A percentile compares a stretch with the other conserved stretches of the same genome.
phyloP scores from a whole-genome alignment of 2,888 invertebrate genomes.

The Hydraecia micacea region DNA sequence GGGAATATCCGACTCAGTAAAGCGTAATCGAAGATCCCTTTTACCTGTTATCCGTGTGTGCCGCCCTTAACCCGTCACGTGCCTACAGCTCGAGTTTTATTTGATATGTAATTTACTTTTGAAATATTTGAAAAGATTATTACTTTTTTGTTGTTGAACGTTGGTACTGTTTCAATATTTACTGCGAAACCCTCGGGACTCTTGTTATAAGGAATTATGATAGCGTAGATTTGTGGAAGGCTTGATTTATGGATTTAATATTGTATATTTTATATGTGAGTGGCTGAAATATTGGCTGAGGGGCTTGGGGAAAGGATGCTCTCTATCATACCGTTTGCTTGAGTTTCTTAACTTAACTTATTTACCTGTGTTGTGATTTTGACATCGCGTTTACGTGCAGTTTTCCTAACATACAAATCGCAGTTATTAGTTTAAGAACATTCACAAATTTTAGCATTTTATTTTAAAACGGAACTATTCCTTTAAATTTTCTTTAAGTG shows the following conservation, averaged over 20 bases:
- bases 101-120: constrained; percentile 66
- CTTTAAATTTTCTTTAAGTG: neutral
- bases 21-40: constrained; percentile 28
- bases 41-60: constrained; percentile 14
- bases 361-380: neutral
- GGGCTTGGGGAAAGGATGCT: constrained; percentile 3
- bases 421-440: neutral
- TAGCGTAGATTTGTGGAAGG: constrained; percentile 57
- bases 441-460: neutral
- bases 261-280: constrained; percentile 57
- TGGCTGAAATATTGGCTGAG: constrained; percentile 36
- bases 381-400: neutral
- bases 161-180: constrained; percentile 64
- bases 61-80: constrained; percentile 56
- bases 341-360: constrained; percentile 2
- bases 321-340: constrained; percentile 13
- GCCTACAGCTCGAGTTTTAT: constrained; percentile 55
- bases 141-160: constrained; percentile 59
- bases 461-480: neutral
- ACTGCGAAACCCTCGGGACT: constrained; percentile 47
- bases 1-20: constrained; percentile 13
- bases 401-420: too few relatives aligned
- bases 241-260: constrained; percentile 62
- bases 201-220: constrained; percentile 55
- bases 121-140: constrained; percentile 68